Evolutionary conservation across 2,888 invertebrate species (phyloP).

Genomic region (Ophion obscuratus): DNA sequence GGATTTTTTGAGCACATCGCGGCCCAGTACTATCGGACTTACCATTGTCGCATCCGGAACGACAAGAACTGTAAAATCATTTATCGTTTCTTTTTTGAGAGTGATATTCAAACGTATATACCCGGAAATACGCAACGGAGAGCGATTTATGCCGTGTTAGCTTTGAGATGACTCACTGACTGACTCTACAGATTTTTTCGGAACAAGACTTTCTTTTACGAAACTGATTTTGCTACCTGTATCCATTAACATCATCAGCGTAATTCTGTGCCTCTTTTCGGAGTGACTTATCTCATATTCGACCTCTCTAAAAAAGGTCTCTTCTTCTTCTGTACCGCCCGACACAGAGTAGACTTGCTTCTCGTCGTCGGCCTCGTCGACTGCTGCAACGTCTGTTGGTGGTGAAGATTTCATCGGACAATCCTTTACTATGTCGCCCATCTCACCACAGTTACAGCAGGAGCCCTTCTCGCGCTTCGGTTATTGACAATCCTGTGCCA

Average conservation of each 20-base stretch:
- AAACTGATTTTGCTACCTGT: constrained; percentile 57
- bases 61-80: constrained; percentile 40
- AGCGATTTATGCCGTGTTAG: constrained; percentile 53
- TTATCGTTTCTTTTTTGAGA: constrained; percentile 19
- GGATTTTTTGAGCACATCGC: constrained; percentile 52
- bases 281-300: constrained; percentile 35
- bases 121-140: constrained; percentile 37
- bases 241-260: constrained; percentile 42
- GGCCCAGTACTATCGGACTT: constrained; percentile 45
- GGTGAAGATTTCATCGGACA: constrained; percentile 32
- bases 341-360: not conserved
- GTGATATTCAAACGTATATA: constrained; percentile 44
- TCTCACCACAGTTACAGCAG: constrained; percentile 39
- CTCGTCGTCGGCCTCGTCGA: constrained; percentile 10
- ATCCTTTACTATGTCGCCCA: constrained; percentile 20
- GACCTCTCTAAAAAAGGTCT: too few species aligned
- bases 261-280: constrained; percentile 1
- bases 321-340: not conserved
- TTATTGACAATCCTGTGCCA: too few species aligned
- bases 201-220: constrained; percentile 50
- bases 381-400: constrained; percentile 2
- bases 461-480: constrained; percentile 25
- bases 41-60: constrained; percentile 56
- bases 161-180: not conserved
- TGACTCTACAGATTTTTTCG: constrained; percentile 38